phyloP scores from a whole-genome alignment of 2,113 vertebrate species.

The Stegostoma tigrinum region DNA sequence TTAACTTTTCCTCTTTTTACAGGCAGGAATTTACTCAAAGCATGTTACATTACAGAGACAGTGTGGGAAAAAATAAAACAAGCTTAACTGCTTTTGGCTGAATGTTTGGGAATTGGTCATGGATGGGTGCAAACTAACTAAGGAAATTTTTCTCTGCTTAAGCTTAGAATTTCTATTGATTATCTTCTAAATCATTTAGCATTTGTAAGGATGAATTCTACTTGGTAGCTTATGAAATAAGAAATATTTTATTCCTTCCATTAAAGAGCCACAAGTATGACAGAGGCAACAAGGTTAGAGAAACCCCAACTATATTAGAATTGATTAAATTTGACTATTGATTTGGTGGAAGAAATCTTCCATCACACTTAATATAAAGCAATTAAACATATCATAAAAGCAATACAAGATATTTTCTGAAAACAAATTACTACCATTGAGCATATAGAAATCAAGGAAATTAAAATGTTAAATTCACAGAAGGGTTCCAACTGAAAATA shows the following conservation, averaged over 20 bases:
- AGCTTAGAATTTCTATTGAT: not conserved
- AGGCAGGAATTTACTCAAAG: not conserved
- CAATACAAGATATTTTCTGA: not conserved
- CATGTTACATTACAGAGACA: not conserved
- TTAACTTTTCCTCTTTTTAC: not conserved
- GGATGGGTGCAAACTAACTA: not conserved
- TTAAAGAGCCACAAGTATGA: not conserved
- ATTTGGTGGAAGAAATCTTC: not conserved
- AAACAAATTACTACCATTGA: not conserved
- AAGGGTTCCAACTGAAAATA: not conserved
- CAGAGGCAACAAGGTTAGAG: not conserved
- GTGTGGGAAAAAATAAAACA: not conserved
- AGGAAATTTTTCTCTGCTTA: not conserved
- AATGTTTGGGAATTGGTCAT: not conserved
- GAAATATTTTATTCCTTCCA: not conserved
- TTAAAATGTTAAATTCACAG: not conserved
- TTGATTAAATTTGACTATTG: not conserved
- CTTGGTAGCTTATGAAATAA: not conserved
- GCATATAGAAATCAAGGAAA: not conserved
- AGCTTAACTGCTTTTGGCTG: not conserved
- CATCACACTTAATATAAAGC: not conserved
- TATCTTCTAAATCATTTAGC: not conserved
- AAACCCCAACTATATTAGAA: not conserved
- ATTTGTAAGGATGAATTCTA: not conserved
- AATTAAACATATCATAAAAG: not conserved